Base-by-base conservation (phyloP, 1,140 invertebrate species). In the Drosophila watanabei region DNA sequence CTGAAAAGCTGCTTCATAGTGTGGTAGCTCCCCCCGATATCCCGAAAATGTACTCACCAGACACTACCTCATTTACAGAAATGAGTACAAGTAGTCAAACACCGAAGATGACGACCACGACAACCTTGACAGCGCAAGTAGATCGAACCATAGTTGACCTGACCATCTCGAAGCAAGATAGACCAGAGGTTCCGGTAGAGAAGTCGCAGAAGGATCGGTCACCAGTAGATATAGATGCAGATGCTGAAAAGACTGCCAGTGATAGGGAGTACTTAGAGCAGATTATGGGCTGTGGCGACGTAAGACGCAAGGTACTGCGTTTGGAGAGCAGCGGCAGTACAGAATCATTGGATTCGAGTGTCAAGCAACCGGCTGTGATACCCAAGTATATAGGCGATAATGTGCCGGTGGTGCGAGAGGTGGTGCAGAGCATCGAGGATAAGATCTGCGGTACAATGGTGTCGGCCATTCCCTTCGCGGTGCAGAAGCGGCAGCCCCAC, bases 61-160 rank as follows among this genome's bases (percentile, higher is more conserved):
- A 92, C 91, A 92, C 91, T 92, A 92, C 91, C 91, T 92, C 91
- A 92, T 92, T 92, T 92, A 77, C 88, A 91, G 91, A 92, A 92
- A 92, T 92, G 91, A 92, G 91, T 87, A 75, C 84, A 84, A 92
- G 91, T 92, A 92, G 91, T 92, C 91, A 79, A 84, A 79, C 75
- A 60, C 71, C 86, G 63, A 90, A 80, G 75, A 83, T 79, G 64
- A 79, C 78, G 56, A 80, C 70, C 46, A 69, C 72, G 49, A 82
- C 81, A 33, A 83, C 81, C 41, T 45, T 84, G 39, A 91, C 71
- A 56, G 63, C 78, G 28, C 56, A 65, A 54, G 45, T 89, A 80
- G 80, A 90, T 62, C 83, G 80, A 85, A 87, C 84, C 43, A 79
- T 79, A 63, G 30, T 85, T 73, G 85, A 88, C 60, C 58, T 89